phyloP scores from a whole-genome alignment of 2,888 invertebrate genomes.

The Gortyna flavago region DNA sequence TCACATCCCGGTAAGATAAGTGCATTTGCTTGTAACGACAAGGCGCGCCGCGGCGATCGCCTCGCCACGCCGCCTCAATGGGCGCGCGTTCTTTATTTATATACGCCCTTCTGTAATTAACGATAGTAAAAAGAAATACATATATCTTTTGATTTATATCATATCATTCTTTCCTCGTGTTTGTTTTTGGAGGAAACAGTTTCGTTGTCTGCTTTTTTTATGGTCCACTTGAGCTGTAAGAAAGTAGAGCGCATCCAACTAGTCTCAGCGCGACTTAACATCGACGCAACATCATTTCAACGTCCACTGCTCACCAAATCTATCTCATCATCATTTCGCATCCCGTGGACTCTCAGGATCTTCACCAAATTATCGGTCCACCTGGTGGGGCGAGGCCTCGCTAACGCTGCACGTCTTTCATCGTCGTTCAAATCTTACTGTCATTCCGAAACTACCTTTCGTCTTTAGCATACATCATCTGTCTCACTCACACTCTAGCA shows the following conservation, averaged over 20 bases:
- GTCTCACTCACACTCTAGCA: neutral
- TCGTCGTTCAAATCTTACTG: neutral
- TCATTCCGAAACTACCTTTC: neutral
- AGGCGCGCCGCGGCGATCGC: constrained; percentile 85
- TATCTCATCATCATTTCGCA: neutral
- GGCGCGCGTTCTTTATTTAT: constrained; percentile 87
- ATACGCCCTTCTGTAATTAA: constrained; percentile 88
- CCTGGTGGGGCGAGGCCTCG: neutral
- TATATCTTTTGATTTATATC: constrained; percentile 85
- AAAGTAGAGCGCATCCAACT: constrained; percentile 29
- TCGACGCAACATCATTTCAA: neutral
- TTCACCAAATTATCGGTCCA: neutral
- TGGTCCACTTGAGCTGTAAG: constrained; percentile 52
- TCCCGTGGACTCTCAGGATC: neutral
- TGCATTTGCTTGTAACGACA: constrained; percentile 90
- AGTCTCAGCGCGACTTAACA: neutral
- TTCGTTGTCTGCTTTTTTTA: constrained; percentile 70
- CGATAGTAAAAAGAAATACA: constrained; percentile 86
- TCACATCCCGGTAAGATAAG: constrained; percentile 89
- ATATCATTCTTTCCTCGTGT: constrained; percentile 76
- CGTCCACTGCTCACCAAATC: neutral
- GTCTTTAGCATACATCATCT: neutral
- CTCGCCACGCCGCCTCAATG: constrained; percentile 84
- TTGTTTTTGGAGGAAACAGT: constrained; percentile 74
- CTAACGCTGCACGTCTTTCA: neutral